phyloP scores from a whole-genome alignment of 2,797 vertebrate genomes.

The Spinus pinus region DNA sequence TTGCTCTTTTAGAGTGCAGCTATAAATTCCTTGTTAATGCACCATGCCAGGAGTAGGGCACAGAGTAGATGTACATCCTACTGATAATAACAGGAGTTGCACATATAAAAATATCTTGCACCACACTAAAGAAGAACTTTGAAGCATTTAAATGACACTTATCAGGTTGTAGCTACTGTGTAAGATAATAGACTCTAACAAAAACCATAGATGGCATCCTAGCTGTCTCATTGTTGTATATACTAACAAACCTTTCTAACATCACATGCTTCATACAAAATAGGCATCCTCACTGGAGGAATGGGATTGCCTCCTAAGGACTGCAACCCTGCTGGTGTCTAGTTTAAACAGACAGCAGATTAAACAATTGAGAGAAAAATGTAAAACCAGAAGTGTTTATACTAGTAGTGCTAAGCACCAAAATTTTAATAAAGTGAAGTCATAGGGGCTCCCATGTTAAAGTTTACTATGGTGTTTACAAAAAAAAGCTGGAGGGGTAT shows the following conservation, averaged over 20 bases:
- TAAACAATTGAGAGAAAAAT: slow-evolving; percentile 7
- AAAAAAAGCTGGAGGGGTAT: neutral
- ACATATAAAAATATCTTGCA: neutral
- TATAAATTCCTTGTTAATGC: neutral
- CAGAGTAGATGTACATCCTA: neutral
- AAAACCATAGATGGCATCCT: slow-evolving; percentile 33
- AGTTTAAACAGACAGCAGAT: neutral
- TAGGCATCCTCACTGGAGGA: neutral
- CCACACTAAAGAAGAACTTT: neutral
- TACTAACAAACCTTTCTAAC: neutral
- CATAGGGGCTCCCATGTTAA: neutral
- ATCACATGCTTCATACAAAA: slow-evolving; percentile 42
- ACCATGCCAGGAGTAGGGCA: neutral
- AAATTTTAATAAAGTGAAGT: neutral
- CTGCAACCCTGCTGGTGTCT: neutral
- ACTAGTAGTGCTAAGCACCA: neutral
- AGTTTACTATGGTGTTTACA: neutral
- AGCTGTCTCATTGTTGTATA: slow-evolving; percentile 3
- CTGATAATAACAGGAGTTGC: neutral
- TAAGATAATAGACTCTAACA: neutral
- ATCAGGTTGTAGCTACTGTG: neutral
- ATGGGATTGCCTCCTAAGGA: slow-evolving; percentile 38
- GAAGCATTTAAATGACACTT: neutral
- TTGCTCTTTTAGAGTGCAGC: neutral
- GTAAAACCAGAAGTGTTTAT: neutral